phyloP scores from a whole-genome alignment of 2,797 vertebrate species.

The Heliangelus exortis region DNA sequence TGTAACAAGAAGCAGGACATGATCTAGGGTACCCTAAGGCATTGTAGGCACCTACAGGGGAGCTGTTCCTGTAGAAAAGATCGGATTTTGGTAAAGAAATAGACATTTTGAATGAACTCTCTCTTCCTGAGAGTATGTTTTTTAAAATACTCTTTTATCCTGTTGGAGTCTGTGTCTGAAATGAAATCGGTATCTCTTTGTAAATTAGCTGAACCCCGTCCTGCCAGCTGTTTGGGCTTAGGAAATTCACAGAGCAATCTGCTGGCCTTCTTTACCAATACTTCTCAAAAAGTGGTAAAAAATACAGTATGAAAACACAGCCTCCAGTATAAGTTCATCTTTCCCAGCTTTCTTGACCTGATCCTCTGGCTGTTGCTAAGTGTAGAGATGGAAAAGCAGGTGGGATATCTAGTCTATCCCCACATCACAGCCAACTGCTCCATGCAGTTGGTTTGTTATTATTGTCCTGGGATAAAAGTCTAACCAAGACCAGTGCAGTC shows the following conservation, averaged over 20 bases:
- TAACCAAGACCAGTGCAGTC: background rate
- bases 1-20: background rate
- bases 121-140: background rate
- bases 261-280: slow-evolving; percentile 62
- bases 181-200: background rate
- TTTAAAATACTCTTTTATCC: background rate
- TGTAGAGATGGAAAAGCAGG: background rate
- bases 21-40: background rate
- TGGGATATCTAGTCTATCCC: background rate
- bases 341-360: background rate
- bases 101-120: background rate
- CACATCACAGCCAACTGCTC: background rate
- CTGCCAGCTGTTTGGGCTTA: background rate
- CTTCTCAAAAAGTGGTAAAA: slow-evolving; percentile 81
- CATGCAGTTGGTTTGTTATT: background rate
- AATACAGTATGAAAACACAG: slow-evolving; percentile 82
- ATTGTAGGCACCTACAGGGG: background rate
- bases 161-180: background rate
- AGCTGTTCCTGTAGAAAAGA: background rate
- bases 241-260: background rate
- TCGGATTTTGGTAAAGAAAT: background rate
- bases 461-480: background rate
- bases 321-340: slow-evolving; percentile 65
- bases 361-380: background rate
- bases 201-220: background rate